phyloP scores from a whole-genome alignment of 2,113 vertebrate genomes.

The Mormyrus iriodes region DNA sequence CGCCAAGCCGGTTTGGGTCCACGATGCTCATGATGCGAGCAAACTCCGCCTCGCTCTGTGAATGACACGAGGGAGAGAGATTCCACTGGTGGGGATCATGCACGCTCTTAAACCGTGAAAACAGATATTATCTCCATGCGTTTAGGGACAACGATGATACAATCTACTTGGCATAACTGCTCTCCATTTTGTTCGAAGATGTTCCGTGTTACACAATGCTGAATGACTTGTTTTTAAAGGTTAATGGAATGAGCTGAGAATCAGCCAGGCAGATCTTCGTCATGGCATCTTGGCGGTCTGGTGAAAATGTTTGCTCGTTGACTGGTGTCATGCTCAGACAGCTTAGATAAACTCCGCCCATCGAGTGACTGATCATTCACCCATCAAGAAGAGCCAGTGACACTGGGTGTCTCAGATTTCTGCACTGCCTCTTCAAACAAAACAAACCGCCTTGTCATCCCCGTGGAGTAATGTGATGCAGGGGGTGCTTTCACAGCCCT shows the following conservation, averaged over 20 bases:
- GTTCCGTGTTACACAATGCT: not conserved
- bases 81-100: not conserved
- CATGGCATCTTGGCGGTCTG: not conserved
- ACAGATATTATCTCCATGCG: not conserved
- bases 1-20: conserved; percentile 89
- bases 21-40: conserved; percentile 97
- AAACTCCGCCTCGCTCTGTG: conserved; percentile 92
- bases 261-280: not conserved
- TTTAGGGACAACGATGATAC: not conserved
- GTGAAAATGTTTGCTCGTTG: not conserved
- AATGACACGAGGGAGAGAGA: conserved; percentile 27
- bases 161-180: not conserved
- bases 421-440: not conserved
- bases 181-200: not conserved
- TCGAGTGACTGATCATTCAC: not conserved
- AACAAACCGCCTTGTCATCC: not conserved
- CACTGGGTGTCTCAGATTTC: not conserved
- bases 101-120: not conserved
- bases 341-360: not conserved
- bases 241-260: not conserved
- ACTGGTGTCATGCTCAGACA: not conserved
- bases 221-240: not conserved
- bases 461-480: not conserved
- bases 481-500: not conserved
- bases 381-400: not conserved